A percentile compares a stretch with the other conserved stretches of the same genome.
phyloP scores from a whole-genome alignment of 1,140 invertebrate species.

The Cylas formicarius region DNA sequence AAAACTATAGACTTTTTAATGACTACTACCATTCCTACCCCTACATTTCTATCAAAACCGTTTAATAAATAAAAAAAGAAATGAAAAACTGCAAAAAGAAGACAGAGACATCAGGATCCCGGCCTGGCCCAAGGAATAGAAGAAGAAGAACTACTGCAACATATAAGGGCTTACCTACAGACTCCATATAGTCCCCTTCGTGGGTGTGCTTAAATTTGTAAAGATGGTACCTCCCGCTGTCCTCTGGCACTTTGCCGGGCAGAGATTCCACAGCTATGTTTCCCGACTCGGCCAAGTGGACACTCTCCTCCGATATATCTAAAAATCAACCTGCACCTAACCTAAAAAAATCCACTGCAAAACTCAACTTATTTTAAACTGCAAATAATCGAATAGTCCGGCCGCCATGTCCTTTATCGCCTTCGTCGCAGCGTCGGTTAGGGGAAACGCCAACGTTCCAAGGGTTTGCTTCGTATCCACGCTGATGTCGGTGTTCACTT shows the following conservation, averaged over 20 bases:
- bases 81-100: too few species aligned
- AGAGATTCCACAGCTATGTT: slow-evolving; percentile 57
- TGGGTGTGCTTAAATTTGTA: slow-evolving; percentile 87
- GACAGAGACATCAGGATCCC: too few species aligned
- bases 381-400: slow-evolving; percentile 65
- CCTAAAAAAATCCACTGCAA: slow-evolving; percentile 1
- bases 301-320: slow-evolving; percentile 71
- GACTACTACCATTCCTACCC: too few species aligned
- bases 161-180: slow-evolving; percentile 55
- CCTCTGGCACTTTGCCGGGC: slow-evolving; percentile 67
- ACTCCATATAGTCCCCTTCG: slow-evolving; percentile 82
- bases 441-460: slow-evolving; percentile 85
- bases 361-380: slow-evolving; percentile 61
- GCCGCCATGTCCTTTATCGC: slow-evolving; percentile 61
- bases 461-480: slow-evolving; percentile 84
- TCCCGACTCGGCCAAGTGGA: slow-evolving; percentile 61
- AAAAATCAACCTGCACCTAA: too few species aligned
- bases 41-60: too few species aligned
- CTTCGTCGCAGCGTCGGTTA: slow-evolving; percentile 72
- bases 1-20: too few species aligned
- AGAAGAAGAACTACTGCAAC: neutral
- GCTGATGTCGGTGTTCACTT: slow-evolving; percentile 69
- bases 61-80: too few species aligned
- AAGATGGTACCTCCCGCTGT: slow-evolving; percentile 86
- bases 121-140: too few species aligned